Evolutionary conservation across 2,113 vertebrate genomes (phyloP).

Genomic region (Ciconia stormi): DNA sequence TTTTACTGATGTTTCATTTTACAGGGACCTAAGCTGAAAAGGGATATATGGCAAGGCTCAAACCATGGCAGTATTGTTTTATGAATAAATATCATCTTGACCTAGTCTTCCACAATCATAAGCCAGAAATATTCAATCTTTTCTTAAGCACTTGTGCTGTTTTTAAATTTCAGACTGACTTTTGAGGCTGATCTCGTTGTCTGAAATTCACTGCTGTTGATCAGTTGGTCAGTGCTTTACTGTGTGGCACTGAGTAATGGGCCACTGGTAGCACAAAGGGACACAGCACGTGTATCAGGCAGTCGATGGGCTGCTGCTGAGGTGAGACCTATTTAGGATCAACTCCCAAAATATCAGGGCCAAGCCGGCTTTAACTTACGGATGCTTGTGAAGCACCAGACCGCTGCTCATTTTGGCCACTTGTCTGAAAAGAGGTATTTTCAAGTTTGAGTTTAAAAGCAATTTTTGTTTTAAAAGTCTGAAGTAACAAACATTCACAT

Average conservation of each 20-base stretch:
- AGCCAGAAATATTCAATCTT: background rate
- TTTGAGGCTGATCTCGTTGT: background rate
- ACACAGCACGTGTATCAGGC: accelerated
- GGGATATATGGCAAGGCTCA: background rate
- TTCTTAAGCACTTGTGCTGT: background rate
- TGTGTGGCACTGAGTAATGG: background rate
- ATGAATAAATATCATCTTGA: background rate
- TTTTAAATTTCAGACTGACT: background rate
- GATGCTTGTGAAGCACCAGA: background rate
- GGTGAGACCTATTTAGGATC: background rate
- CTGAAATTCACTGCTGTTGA: background rate
- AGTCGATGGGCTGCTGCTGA: background rate
- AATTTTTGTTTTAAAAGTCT: background rate
- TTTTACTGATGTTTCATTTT: background rate
- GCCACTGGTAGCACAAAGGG: accelerated
- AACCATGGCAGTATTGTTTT: background rate
- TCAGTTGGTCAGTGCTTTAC: background rate
- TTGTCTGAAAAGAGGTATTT: background rate
- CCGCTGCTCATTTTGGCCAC: background rate
- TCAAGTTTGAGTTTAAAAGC: background rate
- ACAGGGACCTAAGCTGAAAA: background rate
- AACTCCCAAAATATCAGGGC: background rate
- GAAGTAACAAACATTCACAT: background rate
- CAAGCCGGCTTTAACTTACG: background rate
- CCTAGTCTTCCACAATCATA: background rate